These are phyloP conservation scores for Avahi laniger DNA, from an alignment of 2,797 vertebrate species.

Conservation along the genomic window DNA sequence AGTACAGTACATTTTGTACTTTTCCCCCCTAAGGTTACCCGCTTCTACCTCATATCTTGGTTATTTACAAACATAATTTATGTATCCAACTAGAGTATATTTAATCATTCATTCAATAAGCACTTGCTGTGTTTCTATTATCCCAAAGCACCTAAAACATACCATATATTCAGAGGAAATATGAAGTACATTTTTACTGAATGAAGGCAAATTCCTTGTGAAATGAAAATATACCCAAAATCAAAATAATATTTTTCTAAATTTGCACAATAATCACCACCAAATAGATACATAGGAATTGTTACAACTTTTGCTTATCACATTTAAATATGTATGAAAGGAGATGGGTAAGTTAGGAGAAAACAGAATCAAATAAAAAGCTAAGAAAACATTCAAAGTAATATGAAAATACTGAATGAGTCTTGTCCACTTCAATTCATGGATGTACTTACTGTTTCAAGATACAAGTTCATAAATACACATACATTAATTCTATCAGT, in stretches of 20 bases:
- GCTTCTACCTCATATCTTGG: neutral
- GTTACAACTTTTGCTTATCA: neutral
- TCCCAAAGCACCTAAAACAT: neutral
- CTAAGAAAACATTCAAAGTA: slow-evolving; percentile 25
- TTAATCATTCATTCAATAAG: neutral
- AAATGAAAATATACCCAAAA: slow-evolving; percentile 11
- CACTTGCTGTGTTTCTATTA: neutral
- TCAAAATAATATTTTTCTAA: slow-evolving; percentile 49
- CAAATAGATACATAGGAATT: neutral
- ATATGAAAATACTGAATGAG: slow-evolving; percentile 42
- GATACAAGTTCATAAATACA: slow-evolving; percentile 2
- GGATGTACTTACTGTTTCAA: neutral
- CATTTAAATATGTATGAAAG: slow-evolving; percentile 39
- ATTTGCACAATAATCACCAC: slow-evolving; percentile 34
- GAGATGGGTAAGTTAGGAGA: neutral
- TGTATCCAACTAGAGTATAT: neutral
- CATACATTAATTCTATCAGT: neutral
- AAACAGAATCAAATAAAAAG: slow-evolving; percentile 47
- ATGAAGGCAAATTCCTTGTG: neutral
- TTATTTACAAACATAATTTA: neutral
- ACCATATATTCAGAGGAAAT: slow-evolving; percentile 17
- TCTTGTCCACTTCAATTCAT: slow-evolving; percentile 31
- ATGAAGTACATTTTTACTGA: neutral
- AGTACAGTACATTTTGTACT: neutral
- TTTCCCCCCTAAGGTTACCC: neutral